Conservation (phyloP, 2,113 vertebrate genomes). For the Pelobates fuscus region DNA sequence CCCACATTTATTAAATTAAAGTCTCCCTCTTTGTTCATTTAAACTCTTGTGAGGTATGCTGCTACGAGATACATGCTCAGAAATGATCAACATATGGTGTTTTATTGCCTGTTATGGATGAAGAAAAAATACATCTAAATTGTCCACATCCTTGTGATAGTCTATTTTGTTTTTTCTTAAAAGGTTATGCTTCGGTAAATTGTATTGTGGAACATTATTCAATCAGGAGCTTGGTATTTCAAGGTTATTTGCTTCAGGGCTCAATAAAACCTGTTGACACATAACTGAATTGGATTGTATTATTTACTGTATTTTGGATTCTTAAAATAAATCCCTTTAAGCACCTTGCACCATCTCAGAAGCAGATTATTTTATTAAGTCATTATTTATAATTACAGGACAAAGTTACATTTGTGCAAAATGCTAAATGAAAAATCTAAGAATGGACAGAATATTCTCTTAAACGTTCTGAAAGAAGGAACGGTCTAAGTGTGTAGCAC, state of each 20-base stretch:
- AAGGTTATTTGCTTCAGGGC: conserved; percentile 1
- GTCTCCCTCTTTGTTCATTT: no score
- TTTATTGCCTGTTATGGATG: background rate
- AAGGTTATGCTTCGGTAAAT: background rate
- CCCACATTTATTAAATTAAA: no score
- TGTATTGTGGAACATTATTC: background rate
- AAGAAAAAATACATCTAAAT: background rate
- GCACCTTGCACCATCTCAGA: background rate
- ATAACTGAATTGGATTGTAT: conserved; percentile 7
- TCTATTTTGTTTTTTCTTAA: background rate
- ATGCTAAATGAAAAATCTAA: background rate
- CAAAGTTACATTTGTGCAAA: background rate
- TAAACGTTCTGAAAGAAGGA: background rate
- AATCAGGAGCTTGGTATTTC: background rate
- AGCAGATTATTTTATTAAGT: conserved; percentile 5
- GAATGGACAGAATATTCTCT: background rate
- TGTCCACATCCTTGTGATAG: background rate
- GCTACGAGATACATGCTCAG: no score
- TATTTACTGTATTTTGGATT: conserved; percentile 20
- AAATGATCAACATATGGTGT: background rate
- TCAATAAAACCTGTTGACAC: conserved; percentile 30
- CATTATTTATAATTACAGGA: conserved; percentile 30
- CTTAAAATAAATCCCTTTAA: conserved; percentile 16
- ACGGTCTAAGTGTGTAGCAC: no score
- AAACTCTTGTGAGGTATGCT: no score